Evolutionary conservation across 2,888 invertebrate species (phyloP).

Genomic region (Cheiracanthium punctorium): DNA sequence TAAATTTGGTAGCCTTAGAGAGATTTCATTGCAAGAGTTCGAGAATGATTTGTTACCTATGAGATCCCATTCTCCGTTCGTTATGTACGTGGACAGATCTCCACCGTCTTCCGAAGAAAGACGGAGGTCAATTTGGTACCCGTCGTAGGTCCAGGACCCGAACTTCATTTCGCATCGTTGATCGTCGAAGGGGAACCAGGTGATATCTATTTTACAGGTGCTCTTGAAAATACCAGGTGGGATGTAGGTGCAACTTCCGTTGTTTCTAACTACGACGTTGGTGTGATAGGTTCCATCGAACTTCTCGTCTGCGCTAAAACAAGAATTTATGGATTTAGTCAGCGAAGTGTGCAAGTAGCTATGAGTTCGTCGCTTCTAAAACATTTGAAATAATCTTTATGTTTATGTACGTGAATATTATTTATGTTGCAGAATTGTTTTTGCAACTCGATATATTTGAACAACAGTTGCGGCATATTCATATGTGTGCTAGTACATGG

Average conservation of each 20-base stretch:
- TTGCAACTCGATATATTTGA: too few relatives aligned
- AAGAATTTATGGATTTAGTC: not conserved
- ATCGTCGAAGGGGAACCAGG: constrained; percentile 99
- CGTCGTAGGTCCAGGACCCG: constrained; percentile 99
- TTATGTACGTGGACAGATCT: constrained; percentile 97
- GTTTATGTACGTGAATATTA: too few relatives aligned
- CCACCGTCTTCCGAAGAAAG: constrained; percentile 95
- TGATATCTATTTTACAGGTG: constrained; percentile 99
- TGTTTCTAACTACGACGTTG: constrained; percentile 96
- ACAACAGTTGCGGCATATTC: too few relatives aligned
- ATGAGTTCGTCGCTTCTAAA: too few relatives aligned
- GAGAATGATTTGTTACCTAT: too few relatives aligned
- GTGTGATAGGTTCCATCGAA: constrained; percentile 99
- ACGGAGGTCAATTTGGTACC: constrained; percentile 95
- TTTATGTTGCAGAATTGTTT: too few relatives aligned
- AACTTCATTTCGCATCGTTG: constrained; percentile 99
- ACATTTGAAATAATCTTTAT: too few relatives aligned
- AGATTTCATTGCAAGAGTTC: too few relatives aligned
- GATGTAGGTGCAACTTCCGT: constrained; percentile 96
- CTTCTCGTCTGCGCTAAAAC: constrained; percentile 94
- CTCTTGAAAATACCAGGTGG: constrained; percentile 99
- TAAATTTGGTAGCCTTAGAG: too few relatives aligned
- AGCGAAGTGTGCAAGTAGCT: too few relatives aligned
- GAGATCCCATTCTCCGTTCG: constrained; percentile 99
- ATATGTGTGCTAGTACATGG: too few relatives aligned